These are phyloP conservation scores for Ctenopoma kingsleyae DNA, from an alignment of 2,797 vertebrate species.

Conservation along the genomic window DNA sequence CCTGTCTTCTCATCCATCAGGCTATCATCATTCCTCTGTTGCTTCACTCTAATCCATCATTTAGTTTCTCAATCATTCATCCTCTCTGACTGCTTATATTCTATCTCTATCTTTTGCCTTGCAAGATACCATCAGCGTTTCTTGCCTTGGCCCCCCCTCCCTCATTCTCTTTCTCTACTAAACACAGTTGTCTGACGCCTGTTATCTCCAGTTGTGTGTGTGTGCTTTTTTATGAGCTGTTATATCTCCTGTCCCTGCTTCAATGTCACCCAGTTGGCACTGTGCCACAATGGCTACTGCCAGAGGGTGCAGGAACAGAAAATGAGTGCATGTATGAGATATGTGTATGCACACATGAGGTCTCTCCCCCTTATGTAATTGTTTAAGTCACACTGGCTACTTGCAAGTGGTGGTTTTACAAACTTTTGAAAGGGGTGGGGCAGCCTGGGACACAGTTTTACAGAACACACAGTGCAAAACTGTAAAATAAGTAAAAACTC, in stretches of 20 bases:
- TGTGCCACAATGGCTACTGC: conserved; percentile 38
- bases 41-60: conserved; percentile 75
- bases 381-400: conserved; percentile 4
- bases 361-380: conserved; percentile 31
- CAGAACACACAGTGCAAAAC: too few relatives aligned
- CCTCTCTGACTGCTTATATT: conserved; percentile 43
- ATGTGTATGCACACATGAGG: conserved; percentile 17
- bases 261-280: conserved; percentile 74
- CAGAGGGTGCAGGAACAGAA: conserved; percentile 1
- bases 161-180: conserved; percentile 40
- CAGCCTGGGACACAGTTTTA: neutral
- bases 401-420: neutral
- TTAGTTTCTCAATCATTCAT: conserved; percentile 65
- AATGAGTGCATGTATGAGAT: conserved; percentile 28
- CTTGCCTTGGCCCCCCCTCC: conserved; percentile 47
- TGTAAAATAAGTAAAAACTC: conserved; percentile 1
- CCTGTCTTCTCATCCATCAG: conserved; percentile 75
- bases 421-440: neutral
- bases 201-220: conserved; percentile 53
- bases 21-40: conserved; percentile 67
- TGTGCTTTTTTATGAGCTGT: conserved; percentile 15
- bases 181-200: conserved; percentile 48
- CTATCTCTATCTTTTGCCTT: conserved; percentile 42
- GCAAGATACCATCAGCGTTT: conserved; percentile 62
- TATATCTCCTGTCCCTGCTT: conserved; percentile 49